Conservation (phyloP, 1,140 invertebrate species). For the Drosophila jambulina region DNA sequence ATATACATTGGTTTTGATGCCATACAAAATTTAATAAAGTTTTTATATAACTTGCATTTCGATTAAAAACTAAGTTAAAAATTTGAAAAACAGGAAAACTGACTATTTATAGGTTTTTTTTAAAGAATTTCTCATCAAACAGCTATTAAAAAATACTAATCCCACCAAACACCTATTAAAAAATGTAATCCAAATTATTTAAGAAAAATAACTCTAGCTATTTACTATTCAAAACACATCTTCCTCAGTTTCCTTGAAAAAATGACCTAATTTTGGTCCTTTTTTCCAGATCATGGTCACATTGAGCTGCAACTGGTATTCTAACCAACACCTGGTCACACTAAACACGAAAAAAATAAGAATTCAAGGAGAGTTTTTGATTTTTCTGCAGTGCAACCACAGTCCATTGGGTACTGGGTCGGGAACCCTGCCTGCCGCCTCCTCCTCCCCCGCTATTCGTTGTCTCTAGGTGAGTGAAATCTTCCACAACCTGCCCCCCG, state of each 20-base stretch:
- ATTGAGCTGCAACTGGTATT: not conserved
- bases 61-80: not conserved
- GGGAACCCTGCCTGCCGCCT: not conserved
- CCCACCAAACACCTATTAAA: not conserved
- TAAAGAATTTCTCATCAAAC: not conserved
- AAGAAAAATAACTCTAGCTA: not conserved
- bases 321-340: not conserved
- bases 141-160: not conserved
- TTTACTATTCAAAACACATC: not conserved
- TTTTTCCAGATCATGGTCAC: not conserved
- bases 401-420: slow-evolving; percentile 32
- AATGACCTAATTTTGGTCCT: not conserved
- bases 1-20: not conserved
- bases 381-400: slow-evolving; percentile 15
- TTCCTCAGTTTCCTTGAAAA: not conserved
- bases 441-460: not conserved
- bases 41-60: too few relatives aligned
- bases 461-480: slow-evolving; percentile 38
- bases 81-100: not conserved
- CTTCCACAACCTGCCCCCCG: slow-evolving; percentile 56
- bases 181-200: not conserved
- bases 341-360: not conserved
- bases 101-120: not conserved
- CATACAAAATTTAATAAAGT: too few relatives aligned
- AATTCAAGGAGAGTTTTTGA: not conserved